These are phyloP conservation scores for Drosophila teissieri DNA, from an alignment of 1,140 invertebrate genomes.

Conservation along the genomic window DNA sequence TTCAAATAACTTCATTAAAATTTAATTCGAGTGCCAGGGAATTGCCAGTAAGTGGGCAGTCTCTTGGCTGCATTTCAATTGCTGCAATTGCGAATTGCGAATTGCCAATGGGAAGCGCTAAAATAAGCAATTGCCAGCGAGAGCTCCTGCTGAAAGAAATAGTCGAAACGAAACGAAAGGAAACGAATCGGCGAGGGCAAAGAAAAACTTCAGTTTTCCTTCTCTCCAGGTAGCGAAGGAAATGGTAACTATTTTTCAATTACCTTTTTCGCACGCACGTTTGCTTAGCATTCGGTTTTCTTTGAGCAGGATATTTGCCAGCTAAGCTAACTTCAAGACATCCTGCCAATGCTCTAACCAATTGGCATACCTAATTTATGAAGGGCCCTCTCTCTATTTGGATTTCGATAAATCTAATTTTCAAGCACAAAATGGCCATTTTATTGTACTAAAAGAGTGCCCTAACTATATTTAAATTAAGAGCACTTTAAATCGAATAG, in stretches of 20 bases:
- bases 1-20: constrained; percentile 66
- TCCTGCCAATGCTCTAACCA: constrained; percentile 12
- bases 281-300: constrained; percentile 72
- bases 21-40: constrained; percentile 35
- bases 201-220: constrained; percentile 46
- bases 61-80: constrained; percentile 60
- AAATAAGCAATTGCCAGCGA: constrained; percentile 52
- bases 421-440: not conserved
- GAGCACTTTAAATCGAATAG: constrained; percentile 1
- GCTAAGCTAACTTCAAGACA: constrained; percentile 8
- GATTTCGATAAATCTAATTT: not conserved
- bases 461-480: constrained; percentile 17
- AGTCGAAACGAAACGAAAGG: constrained; percentile 15
- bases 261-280: constrained; percentile 81
- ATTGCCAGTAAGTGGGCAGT: constrained; percentile 32
- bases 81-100: constrained; percentile 34
- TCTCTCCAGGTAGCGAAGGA: constrained; percentile 39
- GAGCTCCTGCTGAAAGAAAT: constrained; percentile 28
- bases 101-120: constrained; percentile 49
- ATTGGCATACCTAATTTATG: constrained; percentile 1
- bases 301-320: constrained; percentile 51
- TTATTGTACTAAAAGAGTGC: not conserved
- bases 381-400: not conserved
- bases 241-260: constrained; percentile 82
- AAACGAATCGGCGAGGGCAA: constrained; percentile 22